These are phyloP conservation scores for Mesoclemmys tuberculata DNA, from an alignment of 2,113 vertebrate species.

Conservation along the genomic window DNA sequence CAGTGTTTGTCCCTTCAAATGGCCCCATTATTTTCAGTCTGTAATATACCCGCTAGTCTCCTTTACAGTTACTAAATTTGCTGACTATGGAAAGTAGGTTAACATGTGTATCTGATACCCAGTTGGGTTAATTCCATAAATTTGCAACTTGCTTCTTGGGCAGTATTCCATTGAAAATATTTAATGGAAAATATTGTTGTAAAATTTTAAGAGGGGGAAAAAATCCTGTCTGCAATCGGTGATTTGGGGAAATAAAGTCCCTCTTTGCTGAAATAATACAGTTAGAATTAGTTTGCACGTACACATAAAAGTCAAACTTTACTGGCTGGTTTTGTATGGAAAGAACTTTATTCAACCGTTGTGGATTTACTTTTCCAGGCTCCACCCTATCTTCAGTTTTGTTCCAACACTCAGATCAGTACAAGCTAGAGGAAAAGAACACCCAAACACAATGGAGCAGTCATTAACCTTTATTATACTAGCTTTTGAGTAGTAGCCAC, in stretches of 20 bases:
- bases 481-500: constrained; percentile 30
- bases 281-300: not conserved
- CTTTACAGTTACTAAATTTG: not conserved
- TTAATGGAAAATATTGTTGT: not conserved
- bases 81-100: too few relatives aligned
- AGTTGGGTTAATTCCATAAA: not conserved
- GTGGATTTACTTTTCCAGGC: constrained; percentile 2
- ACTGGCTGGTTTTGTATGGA: not conserved
- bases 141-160: not conserved
- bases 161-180: not conserved
- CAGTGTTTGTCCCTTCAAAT: not conserved
- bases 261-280: not conserved
- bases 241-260: fast-evolving
- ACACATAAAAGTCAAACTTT: not conserved
- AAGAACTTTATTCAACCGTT: not conserved
- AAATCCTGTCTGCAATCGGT: not conserved
- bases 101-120: not conserved
- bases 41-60: not conserved
- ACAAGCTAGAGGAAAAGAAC: not conserved
- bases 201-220: constrained; percentile 19
- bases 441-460: not conserved
- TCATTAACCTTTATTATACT: constrained; percentile 37
- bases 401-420: not conserved
- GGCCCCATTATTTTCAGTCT: not conserved
- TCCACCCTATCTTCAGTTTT: not conserved